Conservation (phyloP, 2,888 invertebrate genomes). For the Agapetus fuscipes region DNA sequence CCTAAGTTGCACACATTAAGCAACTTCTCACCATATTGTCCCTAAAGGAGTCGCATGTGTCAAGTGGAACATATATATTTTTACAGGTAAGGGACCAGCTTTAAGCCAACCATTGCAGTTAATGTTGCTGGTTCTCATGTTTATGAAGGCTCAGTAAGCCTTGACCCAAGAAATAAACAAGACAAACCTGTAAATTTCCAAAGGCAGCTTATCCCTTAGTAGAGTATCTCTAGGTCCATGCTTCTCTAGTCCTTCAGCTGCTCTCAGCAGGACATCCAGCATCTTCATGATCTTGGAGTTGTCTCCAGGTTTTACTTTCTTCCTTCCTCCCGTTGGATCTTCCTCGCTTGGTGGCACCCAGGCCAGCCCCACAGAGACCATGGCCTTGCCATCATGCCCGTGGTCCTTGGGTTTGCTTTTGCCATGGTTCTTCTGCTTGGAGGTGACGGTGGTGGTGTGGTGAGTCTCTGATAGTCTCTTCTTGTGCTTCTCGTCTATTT, state of each 20-base stretch:
- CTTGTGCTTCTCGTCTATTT: not conserved
- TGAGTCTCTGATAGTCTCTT: not conserved
- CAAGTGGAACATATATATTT: no score
- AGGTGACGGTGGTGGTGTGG: not conserved
- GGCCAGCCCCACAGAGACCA: constrained; percentile 5
- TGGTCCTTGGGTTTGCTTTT: not conserved
- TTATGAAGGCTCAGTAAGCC: no score
- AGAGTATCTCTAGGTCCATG: constrained; percentile 17
- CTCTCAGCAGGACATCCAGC: constrained; percentile 6
- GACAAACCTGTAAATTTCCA: constrained; percentile 18
- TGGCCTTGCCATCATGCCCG: not conserved
- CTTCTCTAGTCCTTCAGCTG: constrained; percentile 17
- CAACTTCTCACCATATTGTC: no score
- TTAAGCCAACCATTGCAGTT: no score
- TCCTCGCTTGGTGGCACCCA: constrained; percentile 10
- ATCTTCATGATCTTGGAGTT: constrained; percentile 4
- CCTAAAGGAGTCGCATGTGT: no score
- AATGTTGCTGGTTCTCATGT: no score
- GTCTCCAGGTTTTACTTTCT: not conserved
- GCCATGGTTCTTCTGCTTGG: not conserved
- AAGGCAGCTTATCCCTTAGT: constrained; percentile 15
- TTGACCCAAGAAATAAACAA: no score
- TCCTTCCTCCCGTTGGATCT: constrained; percentile 12
- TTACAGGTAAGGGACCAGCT: no score
- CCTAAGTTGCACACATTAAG: no score